Evolutionary conservation across 2,113 vertebrate species (phyloP), one percentile per base, ranked within the genome.

Genomic region (Seriola quinqueradiata): DNA sequence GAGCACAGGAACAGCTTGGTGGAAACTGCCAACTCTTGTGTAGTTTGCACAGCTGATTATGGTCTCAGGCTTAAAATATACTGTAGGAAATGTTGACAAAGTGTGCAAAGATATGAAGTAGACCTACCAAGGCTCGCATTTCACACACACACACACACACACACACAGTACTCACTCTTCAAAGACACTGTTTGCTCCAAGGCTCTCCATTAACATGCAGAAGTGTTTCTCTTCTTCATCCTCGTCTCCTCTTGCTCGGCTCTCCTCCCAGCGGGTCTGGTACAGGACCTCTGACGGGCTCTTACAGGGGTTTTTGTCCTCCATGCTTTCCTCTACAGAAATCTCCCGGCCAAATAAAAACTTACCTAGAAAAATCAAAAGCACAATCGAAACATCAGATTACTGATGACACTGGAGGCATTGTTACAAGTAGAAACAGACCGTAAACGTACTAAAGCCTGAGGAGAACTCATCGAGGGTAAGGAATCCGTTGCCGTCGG

Each of bases 401-500:
- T 5, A 11, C 32, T 23, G 16, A n/a, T 50, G 19, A 75, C 5
- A 38, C 8, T 0, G 4, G 11, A 5, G 4, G 25, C 0, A 13
- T n/a, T n/a, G 8, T 81, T 84, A 70, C 17, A 38, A 71, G n/a
- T 8, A 34, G 8, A 68, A 82, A 36, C 1, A 1, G 8, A 54
- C 4, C 25, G 2, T 36, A 61, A 86, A 97, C 97, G 57, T 92
- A 99, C 98, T 96, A 63, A 99, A 97, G 90, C 97, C 97, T 4
- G 93, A 93, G 48, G 96, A 95, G 93, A 99, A 99, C 90, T 99
- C 98, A 7, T 97, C 93, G 13, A 94, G 94, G 2, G 97, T 97
- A 52, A 99, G 97, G 63, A 92, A 97, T 46, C 96, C 97, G 1
- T 98, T 98, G 82, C 95, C 91, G 59, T 99, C 97, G 1, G 96